Percentiles rank a stretch among this genome's conserved stretches.
Evolutionary conservation across 2,888 invertebrate species (phyloP).

Genomic region (Luffia ferchaultella): DNA sequence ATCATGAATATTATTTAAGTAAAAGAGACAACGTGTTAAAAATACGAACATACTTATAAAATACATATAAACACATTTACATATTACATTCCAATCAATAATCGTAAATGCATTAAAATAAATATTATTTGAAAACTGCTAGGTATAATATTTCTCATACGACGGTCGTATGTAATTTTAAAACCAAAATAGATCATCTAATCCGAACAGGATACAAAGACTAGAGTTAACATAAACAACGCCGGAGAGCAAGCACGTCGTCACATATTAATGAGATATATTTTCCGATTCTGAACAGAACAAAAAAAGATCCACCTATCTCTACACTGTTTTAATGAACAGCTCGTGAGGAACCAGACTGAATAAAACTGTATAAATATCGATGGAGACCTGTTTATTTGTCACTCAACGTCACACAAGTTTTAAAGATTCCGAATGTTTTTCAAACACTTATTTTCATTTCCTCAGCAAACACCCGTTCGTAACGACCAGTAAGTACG

Average conservation of each 20-base stretch:
- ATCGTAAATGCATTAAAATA: too few relatives aligned
- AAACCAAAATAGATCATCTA: neutral
- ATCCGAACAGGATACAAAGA: neutral
- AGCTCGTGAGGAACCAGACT: neutral
- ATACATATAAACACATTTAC: too few relatives aligned
- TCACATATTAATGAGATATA: neutral
- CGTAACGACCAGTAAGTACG: neutral
- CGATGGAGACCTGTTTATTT: neutral
- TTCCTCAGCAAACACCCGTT: too few relatives aligned
- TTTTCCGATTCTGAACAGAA: neutral
- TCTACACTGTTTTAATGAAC: neutral
- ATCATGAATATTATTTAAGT: too few relatives aligned
- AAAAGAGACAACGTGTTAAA: too few relatives aligned
- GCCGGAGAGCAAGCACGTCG: neutral
- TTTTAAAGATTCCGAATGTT: too few relatives aligned
- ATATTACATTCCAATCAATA: too few relatives aligned
- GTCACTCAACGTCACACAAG: neutral
- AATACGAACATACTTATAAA: too few relatives aligned
- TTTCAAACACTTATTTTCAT: too few relatives aligned
- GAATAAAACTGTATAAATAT: neutral
- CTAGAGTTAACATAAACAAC: neutral
- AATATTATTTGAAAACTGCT: too few relatives aligned
- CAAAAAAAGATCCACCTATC: neutral
- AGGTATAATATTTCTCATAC: too few relatives aligned
- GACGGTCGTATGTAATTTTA: neutral